phyloP scores from a whole-genome alignment of 2,113 vertebrate species.

The Vimba vimba region DNA sequence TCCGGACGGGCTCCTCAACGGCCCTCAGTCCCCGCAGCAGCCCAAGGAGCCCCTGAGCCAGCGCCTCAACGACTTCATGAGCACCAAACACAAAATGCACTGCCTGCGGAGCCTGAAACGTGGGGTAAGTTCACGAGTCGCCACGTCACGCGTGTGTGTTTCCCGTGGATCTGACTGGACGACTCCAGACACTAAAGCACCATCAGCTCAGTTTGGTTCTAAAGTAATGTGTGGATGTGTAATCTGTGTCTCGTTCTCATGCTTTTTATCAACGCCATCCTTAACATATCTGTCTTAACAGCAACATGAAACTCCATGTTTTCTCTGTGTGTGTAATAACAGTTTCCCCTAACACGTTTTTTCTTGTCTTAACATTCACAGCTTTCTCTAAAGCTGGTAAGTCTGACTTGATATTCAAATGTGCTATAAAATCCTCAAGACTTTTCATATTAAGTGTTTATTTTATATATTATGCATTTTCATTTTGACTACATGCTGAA shows the following conservation, averaged over 20 bases:
- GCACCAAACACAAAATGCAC: conserved; percentile 98
- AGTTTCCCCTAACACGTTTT: not conserved
- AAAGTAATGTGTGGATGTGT: not conserved
- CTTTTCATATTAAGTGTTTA: not conserved
- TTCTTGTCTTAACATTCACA: conserved; percentile 69
- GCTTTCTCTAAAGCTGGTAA: conserved; percentile 99
- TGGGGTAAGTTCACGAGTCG: conserved; percentile 79
- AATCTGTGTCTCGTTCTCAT: not conserved
- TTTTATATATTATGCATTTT: not conserved
- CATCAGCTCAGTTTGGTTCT: conserved; percentile 6
- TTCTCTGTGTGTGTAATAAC: not conserved
- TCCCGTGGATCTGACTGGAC: not conserved
- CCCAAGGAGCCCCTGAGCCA: conserved; percentile 95
- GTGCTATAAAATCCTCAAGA: not conserved
- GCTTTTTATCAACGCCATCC: conserved; percentile 17
- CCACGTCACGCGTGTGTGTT: not conserved
- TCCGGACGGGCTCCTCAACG: conserved; percentile 86
- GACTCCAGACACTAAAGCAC: not conserved
- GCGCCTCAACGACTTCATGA: conserved; percentile 98
- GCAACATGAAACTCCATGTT: not conserved
- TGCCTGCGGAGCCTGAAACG: conserved; percentile 97
- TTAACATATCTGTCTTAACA: conserved; percentile 25
- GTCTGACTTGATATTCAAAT: conserved; percentile 69
- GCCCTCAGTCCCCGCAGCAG: conserved; percentile 92
- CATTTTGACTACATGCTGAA: not conserved